Evolutionary conservation across 2,113 vertebrate species (phyloP), one percentile per base, ranked within the genome.

Genomic region (Ailurus styani): DNA sequence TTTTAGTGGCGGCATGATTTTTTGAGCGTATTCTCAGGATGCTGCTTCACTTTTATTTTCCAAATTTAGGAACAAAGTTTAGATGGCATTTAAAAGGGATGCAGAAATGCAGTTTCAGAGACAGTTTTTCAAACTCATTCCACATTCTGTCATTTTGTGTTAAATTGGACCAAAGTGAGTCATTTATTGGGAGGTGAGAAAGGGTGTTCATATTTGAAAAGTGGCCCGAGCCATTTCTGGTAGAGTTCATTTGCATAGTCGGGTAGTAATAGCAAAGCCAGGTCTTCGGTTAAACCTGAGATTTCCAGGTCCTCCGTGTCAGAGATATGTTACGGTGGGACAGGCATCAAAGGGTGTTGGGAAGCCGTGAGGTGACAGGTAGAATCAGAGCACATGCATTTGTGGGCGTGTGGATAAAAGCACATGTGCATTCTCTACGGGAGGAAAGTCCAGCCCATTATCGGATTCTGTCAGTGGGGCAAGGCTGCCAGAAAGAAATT

Each of bases 91-190:
- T 90, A 60, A 83, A 88, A 37, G 47, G 29, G 31, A 72, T 68
- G 68, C 45, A 81, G 79, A 94, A 42, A 62, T 55, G 3, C 21
- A 60, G 23, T 77, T 37, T 82, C 40, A 95, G 50, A 90, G 40
- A 52, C 50, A 72, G 68, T 66, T 96, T 95, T 95, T 11, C 78
- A 83, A 7, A 37, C 82, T 91, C 47, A 29, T 62, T 96, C 54
- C 13, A 31, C 50, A 93, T 50, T 93, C 40, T 93, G 54, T 91
- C 72, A 73, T 82, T 93, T 87, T 77, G 60, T 92, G n/a, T 95
- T 90, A 87, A 72, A 87, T 88, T 66, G n/a, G 83, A 90, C 55
- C 29, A 42, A 37, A 79, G 34, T 90, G 96, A 92, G 23, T 93
- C 54, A 50, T 91, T 89, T 84, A n/a, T 20, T 92, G 70, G 25